These are phyloP conservation scores for Tetranychus urticae DNA, from an alignment of 1,140 invertebrate species.

Conservation along the genomic window DNA sequence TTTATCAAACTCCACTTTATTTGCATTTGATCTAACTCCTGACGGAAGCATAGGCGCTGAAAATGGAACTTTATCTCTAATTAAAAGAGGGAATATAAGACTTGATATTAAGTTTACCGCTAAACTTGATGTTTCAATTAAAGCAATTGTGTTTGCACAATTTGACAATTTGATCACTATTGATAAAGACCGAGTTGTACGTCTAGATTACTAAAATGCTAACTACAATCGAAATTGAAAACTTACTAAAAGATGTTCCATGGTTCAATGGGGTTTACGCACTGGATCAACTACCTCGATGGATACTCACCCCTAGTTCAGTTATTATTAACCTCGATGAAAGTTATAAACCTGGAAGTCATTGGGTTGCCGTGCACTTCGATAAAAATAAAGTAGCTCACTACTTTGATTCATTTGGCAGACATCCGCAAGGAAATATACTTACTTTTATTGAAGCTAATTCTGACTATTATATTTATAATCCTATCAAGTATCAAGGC, in stretches of 20 bases:
- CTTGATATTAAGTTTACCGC: neutral
- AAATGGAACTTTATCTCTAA: neutral
- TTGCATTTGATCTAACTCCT: too few relatives aligned
- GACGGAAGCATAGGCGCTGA: too few relatives aligned
- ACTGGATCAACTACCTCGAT: neutral
- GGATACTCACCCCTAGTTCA: neutral
- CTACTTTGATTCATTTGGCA: neutral
- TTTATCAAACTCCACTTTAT: too few relatives aligned
- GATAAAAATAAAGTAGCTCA: neutral
- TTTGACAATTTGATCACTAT: neutral
- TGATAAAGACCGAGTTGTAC: neutral
- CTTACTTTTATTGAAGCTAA: neutral
- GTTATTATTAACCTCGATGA: neutral
- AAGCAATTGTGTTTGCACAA: neutral
- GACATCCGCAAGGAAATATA: neutral
- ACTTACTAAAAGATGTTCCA: neutral
- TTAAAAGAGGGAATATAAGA: neutral
- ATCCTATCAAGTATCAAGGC: neutral
- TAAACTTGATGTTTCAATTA: neutral
- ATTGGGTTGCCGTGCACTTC: neutral
- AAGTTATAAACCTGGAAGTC: neutral
- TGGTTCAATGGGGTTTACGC: neutral
- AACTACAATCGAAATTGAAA: neutral
- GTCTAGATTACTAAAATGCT: neutral
- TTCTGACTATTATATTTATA: neutral